These are phyloP conservation scores for Planiliza haematocheilus DNA, from an alignment of 2,113 vertebrate genomes.

Conservation along the genomic window DNA sequence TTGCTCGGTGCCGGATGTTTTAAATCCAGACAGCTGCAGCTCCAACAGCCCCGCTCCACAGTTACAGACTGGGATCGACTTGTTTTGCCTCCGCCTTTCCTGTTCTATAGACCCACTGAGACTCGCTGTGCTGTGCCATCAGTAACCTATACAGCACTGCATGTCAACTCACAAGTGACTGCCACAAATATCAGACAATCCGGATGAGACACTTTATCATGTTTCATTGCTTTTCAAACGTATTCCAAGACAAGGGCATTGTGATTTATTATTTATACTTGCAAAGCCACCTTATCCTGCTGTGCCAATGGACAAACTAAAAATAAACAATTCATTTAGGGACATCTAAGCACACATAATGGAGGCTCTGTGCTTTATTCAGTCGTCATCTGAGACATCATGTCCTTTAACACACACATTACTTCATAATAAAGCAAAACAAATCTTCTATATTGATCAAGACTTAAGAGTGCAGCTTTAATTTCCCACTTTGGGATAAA, in stretches of 20 bases:
- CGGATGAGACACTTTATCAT: constrained; percentile 87
- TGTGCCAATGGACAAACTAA: constrained; percentile 75
- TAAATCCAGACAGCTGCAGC: constrained; percentile 28
- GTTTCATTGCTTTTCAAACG: constrained; percentile 87
- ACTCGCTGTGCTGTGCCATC: constrained; percentile 74
- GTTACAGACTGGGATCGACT: constrained; percentile 78
- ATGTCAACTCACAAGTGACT: constrained; percentile 85
- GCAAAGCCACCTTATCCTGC: constrained; percentile 81
- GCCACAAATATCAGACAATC: constrained; percentile 83
- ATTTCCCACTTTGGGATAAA: background rate
- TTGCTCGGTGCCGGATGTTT: constrained; percentile 8
- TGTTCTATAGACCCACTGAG: constrained; percentile 79
- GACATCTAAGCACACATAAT: constrained; percentile 75
- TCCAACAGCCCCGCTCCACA: constrained; percentile 52
- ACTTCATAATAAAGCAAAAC: constrained; percentile 38
- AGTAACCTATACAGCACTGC: constrained; percentile 81
- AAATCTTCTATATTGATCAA: constrained; percentile 16
- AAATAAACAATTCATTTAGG: constrained; percentile 82
- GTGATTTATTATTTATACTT: constrained; percentile 86
- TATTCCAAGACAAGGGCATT: constrained; percentile 81
- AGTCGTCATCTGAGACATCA: constrained; percentile 53
- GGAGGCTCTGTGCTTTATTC: constrained; percentile 52
- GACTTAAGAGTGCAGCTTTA: constrained; percentile 9
- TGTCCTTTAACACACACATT: constrained; percentile 46
- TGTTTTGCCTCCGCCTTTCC: constrained; percentile 81